Evolutionary conservation across 1,140 invertebrate species (phyloP).

Genomic region (Drosophila guanche): DNA sequence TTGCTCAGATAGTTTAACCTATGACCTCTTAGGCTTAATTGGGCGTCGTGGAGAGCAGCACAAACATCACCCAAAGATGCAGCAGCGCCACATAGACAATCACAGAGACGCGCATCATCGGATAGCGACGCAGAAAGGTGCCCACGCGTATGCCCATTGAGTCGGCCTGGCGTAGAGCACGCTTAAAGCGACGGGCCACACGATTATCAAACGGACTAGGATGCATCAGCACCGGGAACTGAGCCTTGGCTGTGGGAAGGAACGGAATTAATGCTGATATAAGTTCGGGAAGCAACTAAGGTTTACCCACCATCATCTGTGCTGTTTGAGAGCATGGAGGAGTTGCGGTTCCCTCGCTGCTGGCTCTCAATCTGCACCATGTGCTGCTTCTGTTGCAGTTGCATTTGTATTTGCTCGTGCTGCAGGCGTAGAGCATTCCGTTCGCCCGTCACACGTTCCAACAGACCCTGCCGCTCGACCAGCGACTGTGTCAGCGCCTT

Average conservation of each 20-base stretch:
- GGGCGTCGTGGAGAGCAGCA: conserved; percentile 76
- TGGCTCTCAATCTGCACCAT: conserved; percentile 57
- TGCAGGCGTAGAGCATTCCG: conserved; percentile 91
- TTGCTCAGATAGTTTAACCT: conserved; percentile 47
- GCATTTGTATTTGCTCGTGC: conserved; percentile 90
- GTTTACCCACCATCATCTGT: conserved; percentile 86
- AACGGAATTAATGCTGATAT: not conserved
- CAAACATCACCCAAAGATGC: conserved; percentile 82
- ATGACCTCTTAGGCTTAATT: conserved; percentile 45
- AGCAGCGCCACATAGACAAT: conserved; percentile 86
- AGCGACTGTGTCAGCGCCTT: conserved; percentile 90
- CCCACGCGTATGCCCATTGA: conserved; percentile 90
- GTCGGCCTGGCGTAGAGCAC: conserved; percentile 91
- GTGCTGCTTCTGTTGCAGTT: conserved; percentile 62
- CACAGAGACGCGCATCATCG: conserved; percentile 90
- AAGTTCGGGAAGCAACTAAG: no score
- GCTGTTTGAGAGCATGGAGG: conserved; percentile 85
- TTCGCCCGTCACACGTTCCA: conserved; percentile 91
- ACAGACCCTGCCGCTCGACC: conserved; percentile 90
- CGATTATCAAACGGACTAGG: conserved; percentile 91
- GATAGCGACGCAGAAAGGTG: conserved; percentile 91
- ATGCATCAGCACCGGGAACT: conserved; percentile 89
- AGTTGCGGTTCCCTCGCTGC: conserved; percentile 57
- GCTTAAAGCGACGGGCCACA: conserved; percentile 90
- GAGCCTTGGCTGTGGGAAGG: conserved; percentile 84